A percentile compares a stretch with the other conserved stretches of the same genome.
phyloP scores from a whole-genome alignment of 2,888 invertebrate genomes.

The Drosophila atripex region DNA sequence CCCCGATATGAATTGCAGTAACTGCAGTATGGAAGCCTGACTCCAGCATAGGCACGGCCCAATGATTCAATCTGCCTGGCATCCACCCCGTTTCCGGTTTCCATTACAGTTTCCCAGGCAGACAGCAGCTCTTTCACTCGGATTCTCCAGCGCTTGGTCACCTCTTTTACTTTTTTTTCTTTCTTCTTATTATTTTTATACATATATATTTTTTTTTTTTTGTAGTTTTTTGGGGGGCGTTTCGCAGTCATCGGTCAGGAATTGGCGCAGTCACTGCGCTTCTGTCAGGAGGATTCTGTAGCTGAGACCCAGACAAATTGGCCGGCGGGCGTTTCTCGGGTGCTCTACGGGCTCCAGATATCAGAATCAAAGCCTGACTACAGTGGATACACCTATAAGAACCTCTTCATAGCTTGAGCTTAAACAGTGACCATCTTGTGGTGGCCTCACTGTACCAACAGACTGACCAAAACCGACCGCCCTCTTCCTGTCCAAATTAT shows the following conservation, averaged over 20 bases:
- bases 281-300: slow-evolving; percentile 40
- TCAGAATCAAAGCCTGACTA: neutral
- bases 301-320: slow-evolving; percentile 43
- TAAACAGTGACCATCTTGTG: neutral
- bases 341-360: slow-evolving; percentile 44
- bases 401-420: neutral
- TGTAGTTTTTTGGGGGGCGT: slow-evolving; percentile 62
- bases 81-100: slow-evolving; percentile 82
- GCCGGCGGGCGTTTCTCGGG: slow-evolving; percentile 51
- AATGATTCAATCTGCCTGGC: slow-evolving; percentile 81
- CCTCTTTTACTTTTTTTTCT: slow-evolving; percentile 21
- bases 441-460: slow-evolving; percentile 1
- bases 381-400: neutral
- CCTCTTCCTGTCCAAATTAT: slow-evolving; percentile 72
- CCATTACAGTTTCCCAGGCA: slow-evolving; percentile 60
- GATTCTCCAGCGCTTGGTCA: slow-evolving; percentile 22
- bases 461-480: slow-evolving; percentile 41
- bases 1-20: slow-evolving; percentile 51
- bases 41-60: slow-evolving; percentile 33
- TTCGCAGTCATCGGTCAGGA: slow-evolving; percentile 71
- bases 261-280: slow-evolving; percentile 60
- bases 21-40: neutral
- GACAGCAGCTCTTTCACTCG: slow-evolving; percentile 19
- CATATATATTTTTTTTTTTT: neutral
- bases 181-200: slow-evolving; percentile 12